Base-by-base conservation (phyloP, 1,140 invertebrate genomes). In the Panonychus citri region DNA sequence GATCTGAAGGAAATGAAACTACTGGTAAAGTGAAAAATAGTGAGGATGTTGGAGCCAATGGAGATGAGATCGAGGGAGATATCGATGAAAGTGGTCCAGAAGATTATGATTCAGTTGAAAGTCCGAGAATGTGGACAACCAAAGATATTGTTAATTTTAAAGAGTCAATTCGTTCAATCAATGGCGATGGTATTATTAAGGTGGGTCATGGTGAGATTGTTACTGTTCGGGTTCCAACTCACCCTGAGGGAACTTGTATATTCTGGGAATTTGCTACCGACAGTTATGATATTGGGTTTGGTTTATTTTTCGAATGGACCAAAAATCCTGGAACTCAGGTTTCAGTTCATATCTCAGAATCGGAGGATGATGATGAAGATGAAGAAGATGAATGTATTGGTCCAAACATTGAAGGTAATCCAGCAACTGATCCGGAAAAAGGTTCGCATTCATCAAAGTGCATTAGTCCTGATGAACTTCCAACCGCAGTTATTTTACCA, bases 241-340 rank as follows among this genome's bases (percentile, higher is more conserved):
- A 97, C 68, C 77, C 83, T 61, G 83, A 89, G 65, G 94, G 93
- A 0, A 79, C 81, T 1, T 85, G 85, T 65, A 71, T 99, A n/a
- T 96, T 91, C 69, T 99, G 94, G 94, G 95, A 99, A 73, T 99
- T 99, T 71, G 89, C 91, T 10, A 98, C 94, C 0, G 95, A 99
- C 68, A 80, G 79, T 64, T 98, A 96, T 69, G 95, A 99, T 67
- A 89, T 99, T 64, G 94, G 91, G 51, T 99, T 99, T 73, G 95
- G 94, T 7, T 78, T 99, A 46, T 95, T 85, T 68, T 99, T 99
- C 70, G 94, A 99, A 71, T 98, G 91, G 90, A 85, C 80, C 3
- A 85, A 86, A 64, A 82, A 81, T 15, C 76, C 76, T 24, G 80
- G 82, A n/a, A 83, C 80, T 64, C 52, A 71, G 81, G 87, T 67